Conservation (phyloP, 1,140 invertebrate genomes). For the Rhagoletis pomonella region DNA sequence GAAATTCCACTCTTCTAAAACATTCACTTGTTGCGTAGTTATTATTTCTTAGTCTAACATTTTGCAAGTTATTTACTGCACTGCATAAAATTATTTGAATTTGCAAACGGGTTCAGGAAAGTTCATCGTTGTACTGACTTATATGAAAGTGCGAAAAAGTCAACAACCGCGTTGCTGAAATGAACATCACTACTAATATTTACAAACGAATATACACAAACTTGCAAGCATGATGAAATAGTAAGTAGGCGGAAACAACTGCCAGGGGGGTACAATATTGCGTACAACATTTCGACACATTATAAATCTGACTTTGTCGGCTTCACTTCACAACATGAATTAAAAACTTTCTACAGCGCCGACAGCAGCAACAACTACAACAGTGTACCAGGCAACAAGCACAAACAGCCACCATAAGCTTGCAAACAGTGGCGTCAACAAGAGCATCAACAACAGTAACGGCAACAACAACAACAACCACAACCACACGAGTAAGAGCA, state of each 20-base stretch:
- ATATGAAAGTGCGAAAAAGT: neutral
- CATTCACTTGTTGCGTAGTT: neutral
- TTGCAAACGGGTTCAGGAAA: neutral
- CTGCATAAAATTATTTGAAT: slow-evolving; percentile 20
- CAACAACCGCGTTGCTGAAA: slow-evolving; percentile 5
- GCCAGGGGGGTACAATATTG: slow-evolving; percentile 1
- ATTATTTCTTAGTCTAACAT: neutral
- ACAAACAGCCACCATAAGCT: slow-evolving; percentile 33
- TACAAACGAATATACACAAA: no score
- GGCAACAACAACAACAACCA: neutral
- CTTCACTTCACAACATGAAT: slow-evolving; percentile 40
- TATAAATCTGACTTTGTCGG: slow-evolving; percentile 45
- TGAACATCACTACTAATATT: neutral
- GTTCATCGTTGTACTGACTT: neutral
- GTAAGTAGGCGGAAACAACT: neutral
- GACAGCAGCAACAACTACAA: neutral
- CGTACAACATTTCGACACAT: slow-evolving; percentile 28
- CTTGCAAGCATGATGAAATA: no score
- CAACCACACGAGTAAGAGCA: neutral
- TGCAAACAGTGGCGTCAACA: slow-evolving; percentile 33
- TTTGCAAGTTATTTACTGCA: neutral
- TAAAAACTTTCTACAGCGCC: slow-evolving; percentile 32
- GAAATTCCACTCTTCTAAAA: no score
- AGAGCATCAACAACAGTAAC: neutral
- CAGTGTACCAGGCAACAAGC: neutral